Base-by-base conservation (phyloP, 2,888 invertebrate species). In the Noctua janthina region DNA sequence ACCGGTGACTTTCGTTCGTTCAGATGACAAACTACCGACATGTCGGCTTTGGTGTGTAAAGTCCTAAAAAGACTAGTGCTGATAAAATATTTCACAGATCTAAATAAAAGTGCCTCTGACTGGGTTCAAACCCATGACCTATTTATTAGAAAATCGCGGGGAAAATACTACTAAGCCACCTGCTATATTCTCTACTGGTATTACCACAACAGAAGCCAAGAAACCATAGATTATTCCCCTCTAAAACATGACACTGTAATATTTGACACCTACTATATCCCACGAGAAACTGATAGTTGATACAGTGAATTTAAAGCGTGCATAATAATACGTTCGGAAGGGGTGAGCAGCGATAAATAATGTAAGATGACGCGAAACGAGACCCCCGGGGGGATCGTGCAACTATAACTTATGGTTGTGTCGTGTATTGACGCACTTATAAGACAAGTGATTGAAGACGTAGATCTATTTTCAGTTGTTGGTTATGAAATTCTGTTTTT, bases 311-410 rank as follows among this genome's bases (percentile, higher is more conserved):
- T 85, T 84, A 79, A 76, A 87, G 74, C 76, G 56, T 29, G 73
- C 62, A 83, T 84, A 84, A 86, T 86, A 86, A 87, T 79, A 87
- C 73, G 87, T 75, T 84, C 66, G 15, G 39, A n/a, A 78, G 76
- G 84, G 73, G 62, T 87, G 62, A 67, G 56, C 17, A 54, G 77
- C 75, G 4, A 87, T 86, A 86, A 87, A 86, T 86, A 78, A 87
- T 78, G 75, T 87, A 80, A 86, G 73, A 75, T 73, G 75, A 80
- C 51, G 39, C 75, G 73, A 64, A 80, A 84, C 69, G 23, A 39
- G 69, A 67, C 62, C 85, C 69, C 66, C 46, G 6, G n/a, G 51
- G 69, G 87, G 35, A 2, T 23, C 29, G 35, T 74, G 71, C 20
- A 71, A 73, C n/a, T 78, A n/a, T 86, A 59, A 59, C 59, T 59